Conservation (phyloP, 2,113 vertebrate species). For the Tautogolabrus adspersus region DNA sequence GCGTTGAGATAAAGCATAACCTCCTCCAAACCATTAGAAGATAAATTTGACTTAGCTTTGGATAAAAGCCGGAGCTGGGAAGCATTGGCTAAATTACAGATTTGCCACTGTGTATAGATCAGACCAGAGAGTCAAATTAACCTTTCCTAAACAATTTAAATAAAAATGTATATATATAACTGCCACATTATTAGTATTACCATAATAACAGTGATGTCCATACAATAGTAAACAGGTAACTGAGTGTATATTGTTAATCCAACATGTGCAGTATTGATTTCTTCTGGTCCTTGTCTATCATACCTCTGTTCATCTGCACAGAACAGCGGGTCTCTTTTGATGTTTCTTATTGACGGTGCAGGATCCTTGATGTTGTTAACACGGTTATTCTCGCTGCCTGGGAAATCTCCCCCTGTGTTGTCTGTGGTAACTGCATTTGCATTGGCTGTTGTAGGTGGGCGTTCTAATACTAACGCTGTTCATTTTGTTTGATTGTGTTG, state of each 20-base stretch:
- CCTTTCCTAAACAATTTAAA: too few relatives aligned
- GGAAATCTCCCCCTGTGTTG: slow-evolving; percentile 21
- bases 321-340: slow-evolving; percentile 20
- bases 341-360: slow-evolving; percentile 28
- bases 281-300: slow-evolving; percentile 9
- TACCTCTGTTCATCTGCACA: slow-evolving; percentile 14
- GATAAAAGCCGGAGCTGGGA: too few relatives aligned
- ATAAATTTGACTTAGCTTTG: too few relatives aligned
- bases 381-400: slow-evolving; percentile 1
- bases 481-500: slow-evolving; percentile 15
- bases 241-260: background rate
- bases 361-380: slow-evolving; percentile 20
- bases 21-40: too few relatives aligned
- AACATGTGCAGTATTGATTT: slow-evolving; percentile 36
- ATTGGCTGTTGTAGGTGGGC: background rate
- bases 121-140: too few relatives aligned
- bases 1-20: too few relatives aligned
- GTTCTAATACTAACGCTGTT: background rate
- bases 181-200: too few relatives aligned
- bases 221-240: background rate
- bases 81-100: too few relatives aligned
- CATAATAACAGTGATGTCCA: too few relatives aligned
- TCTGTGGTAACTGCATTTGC: slow-evolving; percentile 7
- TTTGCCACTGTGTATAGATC: too few relatives aligned
- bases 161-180: too few relatives aligned